These are phyloP conservation scores for Drosophila parthenogenetica DNA, from an alignment of 2,888 invertebrate species.

Conservation along the genomic window DNA sequence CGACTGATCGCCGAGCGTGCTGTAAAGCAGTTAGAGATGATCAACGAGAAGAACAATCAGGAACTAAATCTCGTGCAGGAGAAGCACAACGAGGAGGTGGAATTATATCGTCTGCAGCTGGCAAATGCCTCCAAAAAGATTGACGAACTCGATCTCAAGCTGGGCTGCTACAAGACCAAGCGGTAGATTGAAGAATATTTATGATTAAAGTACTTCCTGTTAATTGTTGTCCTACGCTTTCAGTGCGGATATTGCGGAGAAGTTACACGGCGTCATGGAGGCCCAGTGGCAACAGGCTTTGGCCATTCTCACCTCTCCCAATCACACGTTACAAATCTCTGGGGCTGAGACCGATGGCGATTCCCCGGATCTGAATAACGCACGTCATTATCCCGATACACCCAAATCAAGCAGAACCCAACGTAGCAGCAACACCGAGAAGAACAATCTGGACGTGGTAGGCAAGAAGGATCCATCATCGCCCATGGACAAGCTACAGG, in stretches of 20 bases:
- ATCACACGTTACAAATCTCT: conserved; percentile 51
- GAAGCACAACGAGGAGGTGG: conserved; percentile 92
- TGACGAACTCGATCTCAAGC: conserved; percentile 88
- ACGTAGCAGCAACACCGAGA: conserved; percentile 66
- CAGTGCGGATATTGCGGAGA: conserved; percentile 89
- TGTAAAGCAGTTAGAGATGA: conserved; percentile 89
- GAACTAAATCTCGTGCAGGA: conserved; percentile 92
- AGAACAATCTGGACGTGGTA: conserved; percentile 71
- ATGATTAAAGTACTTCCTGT: too few relatives aligned
- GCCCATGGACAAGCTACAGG: conserved; percentile 82
- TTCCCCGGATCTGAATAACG: conserved; percentile 75
- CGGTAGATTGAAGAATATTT: conserved; percentile 60
- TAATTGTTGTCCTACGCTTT: conserved; percentile 49
- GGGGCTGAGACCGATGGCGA: conserved; percentile 60
- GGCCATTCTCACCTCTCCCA: conserved; percentile 87
- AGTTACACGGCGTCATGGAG: conserved; percentile 92
- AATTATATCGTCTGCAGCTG: conserved; percentile 89
- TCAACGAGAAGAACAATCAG: conserved; percentile 90
- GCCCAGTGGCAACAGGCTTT: conserved; percentile 92
- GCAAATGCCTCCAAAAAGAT: conserved; percentile 89
- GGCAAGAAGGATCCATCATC: conserved; percentile 62
- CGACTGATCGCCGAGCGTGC: conserved; percentile 89
- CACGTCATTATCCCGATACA: conserved; percentile 78
- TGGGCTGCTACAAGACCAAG: conserved; percentile 83
- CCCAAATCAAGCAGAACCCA: conserved; percentile 82